Evolutionary conservation across 2,797 vertebrate genomes (phyloP).

Genomic region (Coregonus ussuriensis): DNA sequence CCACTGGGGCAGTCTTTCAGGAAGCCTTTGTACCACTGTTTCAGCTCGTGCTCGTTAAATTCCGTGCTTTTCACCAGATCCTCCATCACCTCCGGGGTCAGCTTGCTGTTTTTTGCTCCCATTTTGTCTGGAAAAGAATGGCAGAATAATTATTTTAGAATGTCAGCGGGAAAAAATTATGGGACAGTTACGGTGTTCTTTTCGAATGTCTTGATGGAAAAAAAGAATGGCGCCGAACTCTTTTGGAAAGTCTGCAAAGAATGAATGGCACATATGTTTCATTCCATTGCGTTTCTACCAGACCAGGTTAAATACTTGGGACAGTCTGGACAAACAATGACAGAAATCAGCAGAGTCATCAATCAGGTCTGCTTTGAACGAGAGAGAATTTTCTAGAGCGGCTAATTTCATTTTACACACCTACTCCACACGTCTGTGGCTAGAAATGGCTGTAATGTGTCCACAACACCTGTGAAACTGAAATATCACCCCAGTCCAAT

Average conservation of each 20-base stretch:
- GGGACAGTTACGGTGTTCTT: neutral
- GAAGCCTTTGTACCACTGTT: slow-evolving; percentile 95
- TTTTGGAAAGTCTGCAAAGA: neutral
- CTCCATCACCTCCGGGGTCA: slow-evolving; percentile 90
- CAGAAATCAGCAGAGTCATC: neutral
- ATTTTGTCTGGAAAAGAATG: slow-evolving; percentile 74
- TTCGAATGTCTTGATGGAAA: neutral
- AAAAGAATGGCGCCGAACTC: neutral
- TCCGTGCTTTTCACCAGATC: slow-evolving; percentile 91
- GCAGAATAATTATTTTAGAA: neutral
- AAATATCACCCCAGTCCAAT: neutral
- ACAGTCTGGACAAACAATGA: neutral
- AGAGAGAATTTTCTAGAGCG: neutral
- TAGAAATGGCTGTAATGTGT: neutral
- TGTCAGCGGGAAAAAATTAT: neutral
- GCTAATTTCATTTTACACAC: neutral
- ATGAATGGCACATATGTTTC: neutral
- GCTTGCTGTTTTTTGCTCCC: slow-evolving; percentile 92
- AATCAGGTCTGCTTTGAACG: neutral
- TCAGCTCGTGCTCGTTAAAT: slow-evolving; percentile 89
- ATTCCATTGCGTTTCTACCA: neutral
- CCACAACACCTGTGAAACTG: too few species aligned
- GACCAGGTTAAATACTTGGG: neutral
- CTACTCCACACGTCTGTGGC: neutral
- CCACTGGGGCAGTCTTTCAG: slow-evolving; percentile 90